Evolutionary conservation across 1,140 invertebrate genomes (phyloP).

Genomic region (Calosoma granatense): DNA sequence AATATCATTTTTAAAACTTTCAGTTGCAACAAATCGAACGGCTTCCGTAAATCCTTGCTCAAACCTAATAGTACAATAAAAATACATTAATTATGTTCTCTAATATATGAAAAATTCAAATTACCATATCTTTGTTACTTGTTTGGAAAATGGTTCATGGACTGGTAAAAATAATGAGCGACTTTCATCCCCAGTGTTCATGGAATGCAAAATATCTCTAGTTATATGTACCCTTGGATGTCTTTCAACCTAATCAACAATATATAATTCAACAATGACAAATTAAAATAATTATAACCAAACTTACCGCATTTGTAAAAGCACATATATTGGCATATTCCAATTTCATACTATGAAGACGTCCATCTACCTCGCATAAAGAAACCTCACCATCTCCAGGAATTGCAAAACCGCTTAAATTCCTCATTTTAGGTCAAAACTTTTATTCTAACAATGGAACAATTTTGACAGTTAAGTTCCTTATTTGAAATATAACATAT

Average conservation of each 20-base stretch:
- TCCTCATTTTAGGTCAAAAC: constrained; percentile 22
- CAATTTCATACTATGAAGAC: constrained; percentile 23
- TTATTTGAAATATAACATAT: too few species aligned
- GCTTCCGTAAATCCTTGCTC: constrained; percentile 48
- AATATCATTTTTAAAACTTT: constrained; percentile 32
- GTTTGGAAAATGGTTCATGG: constrained; percentile 37
- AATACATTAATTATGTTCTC: neutral
- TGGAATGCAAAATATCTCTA: constrained; percentile 25
- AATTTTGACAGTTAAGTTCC: neutral
- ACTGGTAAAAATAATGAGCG: constrained; percentile 35
- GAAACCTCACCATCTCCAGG: constrained; percentile 23
- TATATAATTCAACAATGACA: constrained; percentile 4
- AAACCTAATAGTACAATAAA: constrained; percentile 1
- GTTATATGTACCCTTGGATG: constrained; percentile 32
- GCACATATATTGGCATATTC: constrained; percentile 25
- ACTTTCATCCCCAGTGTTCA: constrained; percentile 26
- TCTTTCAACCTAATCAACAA: constrained; percentile 25
- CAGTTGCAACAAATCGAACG: constrained; percentile 36
- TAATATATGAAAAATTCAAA: neutral
- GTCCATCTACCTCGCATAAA: constrained; percentile 31
- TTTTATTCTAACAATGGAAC: neutral
- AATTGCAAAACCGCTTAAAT: constrained; percentile 23
- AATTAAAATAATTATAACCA: constrained; percentile 10
- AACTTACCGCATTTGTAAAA: constrained; percentile 28
- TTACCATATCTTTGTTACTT: constrained; percentile 37